phyloP scores from a whole-genome alignment of 2,113 vertebrate species.

The Carettochelys insculpta region DNA sequence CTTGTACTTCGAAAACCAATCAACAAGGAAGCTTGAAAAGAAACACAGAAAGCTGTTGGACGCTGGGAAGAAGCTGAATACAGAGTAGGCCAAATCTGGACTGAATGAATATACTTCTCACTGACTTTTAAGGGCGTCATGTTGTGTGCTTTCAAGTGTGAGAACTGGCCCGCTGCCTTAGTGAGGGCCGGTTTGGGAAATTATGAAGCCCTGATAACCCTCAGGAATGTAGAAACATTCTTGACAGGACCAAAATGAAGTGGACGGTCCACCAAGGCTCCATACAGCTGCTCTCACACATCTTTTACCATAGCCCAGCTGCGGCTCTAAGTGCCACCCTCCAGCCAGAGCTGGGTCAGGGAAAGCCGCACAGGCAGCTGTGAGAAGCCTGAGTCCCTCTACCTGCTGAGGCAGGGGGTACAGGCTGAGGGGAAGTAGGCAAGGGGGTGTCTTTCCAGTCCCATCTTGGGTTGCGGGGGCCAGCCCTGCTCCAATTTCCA shows the following conservation, averaged over 20 bases:
- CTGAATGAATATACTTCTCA: background rate
- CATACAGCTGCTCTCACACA: too few relatives aligned
- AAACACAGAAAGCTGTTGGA: background rate
- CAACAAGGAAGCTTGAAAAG: background rate
- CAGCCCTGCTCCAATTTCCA: too few relatives aligned
- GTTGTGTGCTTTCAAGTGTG: background rate
- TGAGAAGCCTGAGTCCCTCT: too few relatives aligned
- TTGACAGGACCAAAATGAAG: background rate
- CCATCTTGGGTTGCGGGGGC: too few relatives aligned
- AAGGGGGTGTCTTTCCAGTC: too few relatives aligned
- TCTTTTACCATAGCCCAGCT: too few relatives aligned
- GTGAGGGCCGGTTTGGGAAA: background rate
- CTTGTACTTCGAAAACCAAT: background rate
- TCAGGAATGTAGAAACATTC: background rate
- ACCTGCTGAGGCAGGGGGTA: too few relatives aligned
- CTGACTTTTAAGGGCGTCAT: background rate
- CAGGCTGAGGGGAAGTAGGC: too few relatives aligned
- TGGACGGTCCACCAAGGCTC: too few relatives aligned
- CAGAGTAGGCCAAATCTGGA: background rate
- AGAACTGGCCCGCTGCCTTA: background rate
- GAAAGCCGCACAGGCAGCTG: too few relatives aligned
- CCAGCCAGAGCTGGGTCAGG: too few relatives aligned
- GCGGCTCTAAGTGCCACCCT: too few relatives aligned
- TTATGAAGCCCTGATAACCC: conserved; percentile 5
- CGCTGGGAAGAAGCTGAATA: background rate